Conservation (phyloP, 2,888 invertebrate species). For the Oxystoma pomonae region DNA sequence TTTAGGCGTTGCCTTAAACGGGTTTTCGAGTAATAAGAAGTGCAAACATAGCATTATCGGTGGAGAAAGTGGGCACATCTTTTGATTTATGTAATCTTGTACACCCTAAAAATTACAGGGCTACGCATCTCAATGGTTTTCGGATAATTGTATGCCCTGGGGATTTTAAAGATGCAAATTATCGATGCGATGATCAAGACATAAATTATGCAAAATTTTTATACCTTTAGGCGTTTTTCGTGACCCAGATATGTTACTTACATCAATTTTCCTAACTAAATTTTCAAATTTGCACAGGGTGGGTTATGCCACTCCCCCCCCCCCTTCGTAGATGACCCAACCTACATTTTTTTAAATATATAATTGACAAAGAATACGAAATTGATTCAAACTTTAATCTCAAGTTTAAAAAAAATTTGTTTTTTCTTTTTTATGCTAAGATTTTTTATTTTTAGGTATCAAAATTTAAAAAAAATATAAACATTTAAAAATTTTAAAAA, state of each 20-base stretch:
- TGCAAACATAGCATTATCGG: not conserved
- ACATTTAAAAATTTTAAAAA: too few relatives aligned
- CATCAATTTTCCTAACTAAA: too few relatives aligned
- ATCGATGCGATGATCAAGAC: not conserved
- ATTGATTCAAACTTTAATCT: too few relatives aligned
- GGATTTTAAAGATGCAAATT: not conserved
- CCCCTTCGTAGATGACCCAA: too few relatives aligned
- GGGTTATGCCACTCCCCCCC: too few relatives aligned
- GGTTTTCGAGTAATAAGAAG: not conserved
- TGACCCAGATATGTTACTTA: not conserved
- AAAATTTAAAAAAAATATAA: too few relatives aligned
- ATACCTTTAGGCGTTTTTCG: not conserved
- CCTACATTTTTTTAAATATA: too few relatives aligned
- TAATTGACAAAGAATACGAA: too few relatives aligned
- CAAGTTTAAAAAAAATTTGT: too few relatives aligned
- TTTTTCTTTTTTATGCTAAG: too few relatives aligned
- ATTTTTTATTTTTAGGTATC: too few relatives aligned
- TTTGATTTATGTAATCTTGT: not conserved
- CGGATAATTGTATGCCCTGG: not conserved
- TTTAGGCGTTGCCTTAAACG: not conserved
- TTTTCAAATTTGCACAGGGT: too few relatives aligned
- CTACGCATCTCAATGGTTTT: not conserved
- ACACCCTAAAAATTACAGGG: not conserved
- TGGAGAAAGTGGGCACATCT: not conserved
- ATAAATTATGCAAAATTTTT: not conserved